These are phyloP conservation scores for Microcebus murinus DNA, from an alignment of 2,113 vertebrate species.

Conservation along the genomic window DNA sequence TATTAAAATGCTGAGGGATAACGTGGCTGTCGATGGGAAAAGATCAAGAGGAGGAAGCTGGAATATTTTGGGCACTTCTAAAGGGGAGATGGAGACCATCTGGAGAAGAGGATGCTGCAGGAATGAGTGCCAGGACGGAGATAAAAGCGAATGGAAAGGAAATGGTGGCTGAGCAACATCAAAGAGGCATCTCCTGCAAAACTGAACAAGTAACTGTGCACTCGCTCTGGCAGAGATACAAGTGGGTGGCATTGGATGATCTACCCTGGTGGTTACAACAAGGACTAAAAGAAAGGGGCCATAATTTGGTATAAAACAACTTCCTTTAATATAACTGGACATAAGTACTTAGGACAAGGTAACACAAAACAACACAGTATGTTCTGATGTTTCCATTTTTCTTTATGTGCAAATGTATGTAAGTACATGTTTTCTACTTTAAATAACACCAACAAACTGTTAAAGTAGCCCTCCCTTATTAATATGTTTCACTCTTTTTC, in stretches of 20 bases:
- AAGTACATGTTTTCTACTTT: background rate
- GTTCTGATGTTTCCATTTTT: slow-evolving; percentile 71
- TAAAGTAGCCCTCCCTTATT: background rate
- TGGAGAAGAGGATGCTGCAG: slow-evolving; percentile 87
- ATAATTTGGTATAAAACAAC: slow-evolving; percentile 61
- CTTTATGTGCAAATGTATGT: background rate
- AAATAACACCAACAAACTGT: background rate
- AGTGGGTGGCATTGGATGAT: slow-evolving; percentile 73
- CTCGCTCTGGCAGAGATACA: slow-evolving; percentile 76
- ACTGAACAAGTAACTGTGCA: slow-evolving; percentile 80
- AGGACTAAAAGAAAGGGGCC: slow-evolving; percentile 51
- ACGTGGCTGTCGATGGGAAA: slow-evolving; percentile 83
- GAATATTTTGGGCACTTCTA: slow-evolving; percentile 87
- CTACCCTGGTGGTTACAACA: slow-evolving; percentile 65
- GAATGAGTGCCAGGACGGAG: slow-evolving; percentile 88
- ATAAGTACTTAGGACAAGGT: slow-evolving; percentile 73
- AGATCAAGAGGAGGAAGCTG: slow-evolving; percentile 88
- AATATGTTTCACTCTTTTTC: background rate
- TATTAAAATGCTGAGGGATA: slow-evolving; percentile 84
- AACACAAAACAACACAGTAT: slow-evolving; percentile 72
- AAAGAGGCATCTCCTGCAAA: slow-evolving; percentile 83
- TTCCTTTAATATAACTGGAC: slow-evolving; percentile 66
- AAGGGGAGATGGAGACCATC: slow-evolving; percentile 90
- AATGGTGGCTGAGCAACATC: slow-evolving; percentile 88
- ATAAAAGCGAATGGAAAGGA: slow-evolving; percentile 89